Percentiles rank a stretch among this genome's conserved stretches.
Conservation (phyloP, 2,888 invertebrate species). For the Pristionchus fissidentatus region DNA sequence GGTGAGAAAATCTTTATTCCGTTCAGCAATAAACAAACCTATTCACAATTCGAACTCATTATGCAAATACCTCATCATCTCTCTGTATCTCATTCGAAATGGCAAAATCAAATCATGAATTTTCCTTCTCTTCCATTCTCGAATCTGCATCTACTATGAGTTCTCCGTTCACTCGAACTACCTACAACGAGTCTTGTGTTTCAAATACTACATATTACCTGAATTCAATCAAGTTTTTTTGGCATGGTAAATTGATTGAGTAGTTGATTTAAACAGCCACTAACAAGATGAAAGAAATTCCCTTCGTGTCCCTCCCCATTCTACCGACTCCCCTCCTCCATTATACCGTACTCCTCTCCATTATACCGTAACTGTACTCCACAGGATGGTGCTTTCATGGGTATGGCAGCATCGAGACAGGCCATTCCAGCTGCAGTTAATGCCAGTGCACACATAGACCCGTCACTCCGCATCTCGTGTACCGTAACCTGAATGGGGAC, state of each 20-base stretch:
- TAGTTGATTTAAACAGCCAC: too few species aligned
- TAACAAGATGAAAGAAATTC: too few species aligned
- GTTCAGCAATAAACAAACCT: too few species aligned
- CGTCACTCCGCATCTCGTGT: slow-evolving; percentile 60
- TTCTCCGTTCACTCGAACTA: slow-evolving; percentile 57
- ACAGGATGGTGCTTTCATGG: slow-evolving; percentile 58
- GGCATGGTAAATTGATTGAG: too few species aligned
- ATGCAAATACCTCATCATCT: not conserved
- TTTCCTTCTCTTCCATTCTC: slow-evolving; percentile 55
- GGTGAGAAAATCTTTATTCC: too few species aligned
- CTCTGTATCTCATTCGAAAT: not conserved
- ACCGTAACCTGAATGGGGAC: slow-evolving; percentile 53
- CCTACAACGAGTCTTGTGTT: too few species aligned
- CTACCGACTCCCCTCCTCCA: not conserved
- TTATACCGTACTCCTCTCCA: not conserved
- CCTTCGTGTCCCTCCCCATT: too few species aligned
- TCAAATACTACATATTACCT: too few species aligned
- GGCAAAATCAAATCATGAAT: slow-evolving; percentile 58
- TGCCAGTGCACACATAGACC: slow-evolving; percentile 59
- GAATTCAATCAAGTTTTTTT: too few species aligned
- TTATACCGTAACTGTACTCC: slow-evolving; percentile 54
- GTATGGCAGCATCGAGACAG: slow-evolving; percentile 34
- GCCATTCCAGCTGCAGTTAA: slow-evolving; percentile 56
- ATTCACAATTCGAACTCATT: too few species aligned
- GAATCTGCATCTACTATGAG: slow-evolving; percentile 59